These are phyloP conservation scores for Vultur gryphus DNA, from an alignment of 2,797 vertebrate genomes.

Conservation along the genomic window DNA sequence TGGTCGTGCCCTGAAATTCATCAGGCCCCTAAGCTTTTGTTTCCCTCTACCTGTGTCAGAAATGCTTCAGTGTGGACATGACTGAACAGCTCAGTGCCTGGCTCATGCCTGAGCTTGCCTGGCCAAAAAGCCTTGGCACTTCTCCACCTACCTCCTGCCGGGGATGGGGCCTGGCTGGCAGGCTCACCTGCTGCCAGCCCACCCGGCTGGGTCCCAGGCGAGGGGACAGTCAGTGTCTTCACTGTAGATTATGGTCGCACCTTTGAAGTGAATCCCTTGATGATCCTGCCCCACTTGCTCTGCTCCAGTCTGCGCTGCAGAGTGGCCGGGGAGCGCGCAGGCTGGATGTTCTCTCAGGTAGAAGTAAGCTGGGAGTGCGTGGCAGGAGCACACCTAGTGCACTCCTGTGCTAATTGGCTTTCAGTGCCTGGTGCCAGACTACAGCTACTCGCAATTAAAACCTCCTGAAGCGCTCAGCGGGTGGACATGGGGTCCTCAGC, in stretches of 20 bases:
- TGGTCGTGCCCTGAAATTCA: neutral
- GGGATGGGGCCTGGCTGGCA: neutral
- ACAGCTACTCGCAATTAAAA: neutral
- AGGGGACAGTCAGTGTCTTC: neutral
- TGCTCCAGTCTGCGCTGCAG: too few species aligned
- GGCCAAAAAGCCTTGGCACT: neutral
- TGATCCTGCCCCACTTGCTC: neutral
- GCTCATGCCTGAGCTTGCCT: neutral
- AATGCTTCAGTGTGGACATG: neutral
- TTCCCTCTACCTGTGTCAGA: neutral
- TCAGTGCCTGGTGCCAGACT: neutral
- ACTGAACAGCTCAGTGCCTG: neutral
- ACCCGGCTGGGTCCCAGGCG: rapidly evolving
- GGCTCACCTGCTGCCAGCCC: neutral
- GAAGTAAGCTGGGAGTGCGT: neutral
- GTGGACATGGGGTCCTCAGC: neutral
- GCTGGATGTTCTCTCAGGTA: neutral
- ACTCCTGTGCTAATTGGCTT: neutral
- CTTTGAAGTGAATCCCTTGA: neutral
- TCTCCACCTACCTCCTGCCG: neutral
- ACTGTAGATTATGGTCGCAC: rapidly evolving
- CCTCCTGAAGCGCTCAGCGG: rapidly evolving
- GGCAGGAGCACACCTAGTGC: neutral
- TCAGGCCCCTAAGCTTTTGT: neutral
- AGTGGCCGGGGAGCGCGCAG: rapidly evolving